Evolutionary conservation across 1,140 invertebrate species (phyloP).

Genomic region (Tetraneura akinire): DNA sequence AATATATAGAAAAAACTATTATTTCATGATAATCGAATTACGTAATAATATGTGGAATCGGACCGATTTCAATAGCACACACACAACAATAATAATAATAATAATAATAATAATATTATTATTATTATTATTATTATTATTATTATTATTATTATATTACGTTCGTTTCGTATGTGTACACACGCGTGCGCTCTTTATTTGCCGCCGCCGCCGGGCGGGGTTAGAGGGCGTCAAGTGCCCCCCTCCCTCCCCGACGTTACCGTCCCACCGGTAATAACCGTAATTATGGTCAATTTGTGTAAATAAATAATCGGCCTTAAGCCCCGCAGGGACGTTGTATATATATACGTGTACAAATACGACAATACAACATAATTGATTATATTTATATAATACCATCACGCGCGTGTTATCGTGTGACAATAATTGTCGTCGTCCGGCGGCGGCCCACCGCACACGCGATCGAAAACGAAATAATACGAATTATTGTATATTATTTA

Average conservation of each 20-base stretch:
- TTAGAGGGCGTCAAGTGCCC: conserved; percentile 41
- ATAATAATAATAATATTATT: too few species aligned
- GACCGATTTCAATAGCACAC: neutral
- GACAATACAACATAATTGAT: conserved; percentile 20
- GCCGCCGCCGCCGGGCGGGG: conserved; percentile 25
- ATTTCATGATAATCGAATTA: conserved; percentile 25
- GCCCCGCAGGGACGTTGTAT: conserved; percentile 5
- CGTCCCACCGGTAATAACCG: conserved; percentile 34
- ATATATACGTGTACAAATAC: neutral
- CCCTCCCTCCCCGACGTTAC: neutral
- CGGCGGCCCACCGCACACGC: neutral
- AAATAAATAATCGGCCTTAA: conserved; percentile 39
- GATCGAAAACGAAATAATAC: too few species aligned
- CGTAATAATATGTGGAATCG: conserved; percentile 11
- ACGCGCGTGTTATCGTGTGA: neutral
- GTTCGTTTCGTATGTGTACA: neutral
- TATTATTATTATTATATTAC: too few species aligned
- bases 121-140: too few species aligned
- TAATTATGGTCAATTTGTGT: conserved; percentile 44
- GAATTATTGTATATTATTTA: too few species aligned
- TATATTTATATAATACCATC: neutral
- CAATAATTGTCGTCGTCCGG: neutral
- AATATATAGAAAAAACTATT: neutral
- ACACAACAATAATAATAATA: too few species aligned
- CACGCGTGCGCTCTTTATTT: conserved; percentile 9